These are phyloP conservation scores for Parauchenoglanis ngamensis DNA, from an alignment of 2,797 vertebrate species.

Conservation along the genomic window DNA sequence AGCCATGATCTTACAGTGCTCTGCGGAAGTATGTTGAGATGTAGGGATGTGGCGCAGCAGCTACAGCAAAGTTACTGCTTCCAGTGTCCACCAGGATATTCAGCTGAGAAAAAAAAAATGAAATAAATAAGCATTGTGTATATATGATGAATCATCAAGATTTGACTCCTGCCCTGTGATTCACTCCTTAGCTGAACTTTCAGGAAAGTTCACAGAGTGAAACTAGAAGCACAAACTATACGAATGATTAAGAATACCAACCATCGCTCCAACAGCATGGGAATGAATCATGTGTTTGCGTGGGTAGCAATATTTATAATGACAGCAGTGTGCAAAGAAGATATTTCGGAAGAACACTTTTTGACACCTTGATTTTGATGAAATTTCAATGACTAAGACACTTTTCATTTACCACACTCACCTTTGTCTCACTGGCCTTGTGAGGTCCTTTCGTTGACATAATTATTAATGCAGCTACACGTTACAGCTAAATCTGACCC, in stretches of 20 bases:
- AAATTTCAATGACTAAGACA: not conserved
- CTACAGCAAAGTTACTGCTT: conserved; percentile 98
- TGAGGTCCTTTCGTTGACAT: not conserved
- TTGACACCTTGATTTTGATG: not conserved
- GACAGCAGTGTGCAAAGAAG: not conserved
- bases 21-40: conserved; percentile 84
- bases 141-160: not conserved
- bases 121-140: not conserved
- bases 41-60: conserved; percentile 82
- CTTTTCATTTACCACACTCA: not conserved
- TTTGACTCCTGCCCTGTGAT: not conserved
- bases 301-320: not conserved
- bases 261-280: not conserved
- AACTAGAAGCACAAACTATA: not conserved
- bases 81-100: conserved; percentile 97
- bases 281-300: not conserved
- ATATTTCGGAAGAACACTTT: not conserved
- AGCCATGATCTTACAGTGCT: conserved; percentile 75
- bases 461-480: not conserved
- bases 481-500: not conserved
- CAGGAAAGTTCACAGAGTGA: not conserved
- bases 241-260: not conserved
- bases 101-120: conserved; percentile 72
- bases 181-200: not conserved
- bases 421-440: not conserved